These are phyloP conservation scores for Sycophaga agraensis DNA, from an alignment of 1,140 invertebrate genomes.

Conservation along the genomic window DNA sequence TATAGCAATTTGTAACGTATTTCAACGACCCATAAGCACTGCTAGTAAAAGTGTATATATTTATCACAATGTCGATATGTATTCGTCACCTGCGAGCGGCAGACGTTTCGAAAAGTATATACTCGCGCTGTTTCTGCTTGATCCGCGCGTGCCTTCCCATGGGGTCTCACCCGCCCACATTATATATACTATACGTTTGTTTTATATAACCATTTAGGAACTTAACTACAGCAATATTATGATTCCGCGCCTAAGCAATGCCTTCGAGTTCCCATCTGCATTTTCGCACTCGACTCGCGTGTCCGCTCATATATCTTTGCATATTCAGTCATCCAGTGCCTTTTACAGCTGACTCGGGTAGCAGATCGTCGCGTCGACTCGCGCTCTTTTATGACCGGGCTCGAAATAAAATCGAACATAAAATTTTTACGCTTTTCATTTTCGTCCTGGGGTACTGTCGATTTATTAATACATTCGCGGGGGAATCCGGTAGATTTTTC, in stretches of 20 bases:
- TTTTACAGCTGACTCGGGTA: neutral
- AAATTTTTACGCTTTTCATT: neutral
- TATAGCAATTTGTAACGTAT: slow-evolving; percentile 13
- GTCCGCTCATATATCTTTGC: neutral
- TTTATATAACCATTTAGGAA: slow-evolving; percentile 22
- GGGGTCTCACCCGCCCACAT: neutral
- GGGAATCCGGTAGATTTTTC: too few relatives aligned
- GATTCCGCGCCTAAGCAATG: neutral
- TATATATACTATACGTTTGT: neutral
- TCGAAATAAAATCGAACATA: too few relatives aligned
- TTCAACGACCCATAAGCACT: slow-evolving; percentile 1
- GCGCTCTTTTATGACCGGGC: neutral
- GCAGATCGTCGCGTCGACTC: slow-evolving; percentile 16
- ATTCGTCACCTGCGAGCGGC: neutral
- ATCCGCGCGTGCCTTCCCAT: too few relatives aligned
- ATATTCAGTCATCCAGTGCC: neutral
- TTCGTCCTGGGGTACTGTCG: neutral
- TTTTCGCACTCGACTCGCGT: neutral
- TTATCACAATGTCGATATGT: slow-evolving; percentile 25
- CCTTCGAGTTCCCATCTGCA: slow-evolving; percentile 9
- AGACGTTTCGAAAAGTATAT: neutral
- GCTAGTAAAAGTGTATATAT: slow-evolving; percentile 17
- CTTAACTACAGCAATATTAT: slow-evolving; percentile 19
- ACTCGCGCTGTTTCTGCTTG: neutral
- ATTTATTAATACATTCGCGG: neutral